These are phyloP conservation scores for Stomatorhinus ivindoensis DNA, from an alignment of 2,113 vertebrate species.

Conservation along the genomic window DNA sequence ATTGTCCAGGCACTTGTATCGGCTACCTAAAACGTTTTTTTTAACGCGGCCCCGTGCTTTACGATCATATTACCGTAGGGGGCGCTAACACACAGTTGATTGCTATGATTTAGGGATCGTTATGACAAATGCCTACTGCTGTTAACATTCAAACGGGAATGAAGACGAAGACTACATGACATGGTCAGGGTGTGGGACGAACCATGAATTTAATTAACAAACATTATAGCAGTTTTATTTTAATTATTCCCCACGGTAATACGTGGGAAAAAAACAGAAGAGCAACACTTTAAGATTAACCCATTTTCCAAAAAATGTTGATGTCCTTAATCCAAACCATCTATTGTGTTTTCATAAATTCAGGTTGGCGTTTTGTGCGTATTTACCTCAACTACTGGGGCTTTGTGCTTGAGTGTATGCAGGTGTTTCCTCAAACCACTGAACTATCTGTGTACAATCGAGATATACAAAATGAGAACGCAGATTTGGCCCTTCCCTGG, in stretches of 20 bases:
- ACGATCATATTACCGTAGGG: neutral
- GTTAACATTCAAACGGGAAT: neutral
- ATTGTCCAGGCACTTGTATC: neutral
- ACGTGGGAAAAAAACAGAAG: neutral
- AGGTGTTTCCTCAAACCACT: neutral
- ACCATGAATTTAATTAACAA: neutral
- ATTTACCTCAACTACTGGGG: neutral
- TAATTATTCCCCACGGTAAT: neutral
- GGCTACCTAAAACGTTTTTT: slow-evolving; percentile 2
- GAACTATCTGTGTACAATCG: neutral
- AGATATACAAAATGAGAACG: neutral
- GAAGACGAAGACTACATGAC: neutral
- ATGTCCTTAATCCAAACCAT: neutral
- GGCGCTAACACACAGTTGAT: neutral
- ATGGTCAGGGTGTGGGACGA: neutral
- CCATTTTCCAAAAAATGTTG: neutral
- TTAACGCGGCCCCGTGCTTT: neutral
- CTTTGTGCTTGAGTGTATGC: neutral
- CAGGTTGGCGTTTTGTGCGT: neutral
- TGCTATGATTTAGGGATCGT: no score
- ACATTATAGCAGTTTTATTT: neutral
- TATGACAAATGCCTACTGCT: neutral
- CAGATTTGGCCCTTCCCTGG: neutral
- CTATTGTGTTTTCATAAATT: neutral
- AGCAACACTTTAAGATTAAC: neutral